Conservation (phyloP, 2,797 vertebrate genomes). For the Anomalospiza imberbis region DNA sequence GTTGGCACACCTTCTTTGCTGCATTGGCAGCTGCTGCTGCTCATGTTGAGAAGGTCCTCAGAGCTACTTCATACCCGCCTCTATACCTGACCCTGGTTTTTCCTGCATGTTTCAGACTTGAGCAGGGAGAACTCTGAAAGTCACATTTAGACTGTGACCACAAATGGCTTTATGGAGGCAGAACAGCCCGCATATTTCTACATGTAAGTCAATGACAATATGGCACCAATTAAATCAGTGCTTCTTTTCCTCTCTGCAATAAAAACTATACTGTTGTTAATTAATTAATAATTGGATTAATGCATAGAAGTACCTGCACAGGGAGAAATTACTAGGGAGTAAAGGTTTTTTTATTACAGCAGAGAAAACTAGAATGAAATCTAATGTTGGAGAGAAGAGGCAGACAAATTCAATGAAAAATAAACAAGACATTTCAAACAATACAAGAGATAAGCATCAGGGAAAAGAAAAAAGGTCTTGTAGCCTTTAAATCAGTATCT, state of each 20-base stretch:
- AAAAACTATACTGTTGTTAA: not conserved
- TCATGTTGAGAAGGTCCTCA: not conserved
- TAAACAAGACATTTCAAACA: not conserved
- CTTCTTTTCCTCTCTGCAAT: not conserved
- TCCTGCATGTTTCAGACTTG: not conserved
- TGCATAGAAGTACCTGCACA: not conserved
- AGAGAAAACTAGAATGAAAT: not conserved
- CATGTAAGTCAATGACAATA: not conserved
- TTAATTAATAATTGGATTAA: constrained; percentile 10
- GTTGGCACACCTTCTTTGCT: not conserved
- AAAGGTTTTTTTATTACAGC: not conserved
- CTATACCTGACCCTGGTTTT: not conserved
- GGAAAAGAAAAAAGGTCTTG: not conserved
- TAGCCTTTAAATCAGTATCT: not conserved
- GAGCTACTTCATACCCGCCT: not conserved
- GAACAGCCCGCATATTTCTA: not conserved
- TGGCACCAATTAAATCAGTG: not conserved
- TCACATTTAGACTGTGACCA: not conserved
- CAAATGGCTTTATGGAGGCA: not conserved
- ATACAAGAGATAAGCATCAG: not conserved
- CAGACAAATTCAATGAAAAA: not conserved
- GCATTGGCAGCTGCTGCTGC: not conserved
- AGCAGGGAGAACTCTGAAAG: not conserved
- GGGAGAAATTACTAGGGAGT: not conserved
- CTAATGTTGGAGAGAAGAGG: not conserved